Evolutionary conservation across 2,797 vertebrate species (phyloP), one percentile per base, ranked within the genome.

Genomic region (Chloroceryle inda): DNA sequence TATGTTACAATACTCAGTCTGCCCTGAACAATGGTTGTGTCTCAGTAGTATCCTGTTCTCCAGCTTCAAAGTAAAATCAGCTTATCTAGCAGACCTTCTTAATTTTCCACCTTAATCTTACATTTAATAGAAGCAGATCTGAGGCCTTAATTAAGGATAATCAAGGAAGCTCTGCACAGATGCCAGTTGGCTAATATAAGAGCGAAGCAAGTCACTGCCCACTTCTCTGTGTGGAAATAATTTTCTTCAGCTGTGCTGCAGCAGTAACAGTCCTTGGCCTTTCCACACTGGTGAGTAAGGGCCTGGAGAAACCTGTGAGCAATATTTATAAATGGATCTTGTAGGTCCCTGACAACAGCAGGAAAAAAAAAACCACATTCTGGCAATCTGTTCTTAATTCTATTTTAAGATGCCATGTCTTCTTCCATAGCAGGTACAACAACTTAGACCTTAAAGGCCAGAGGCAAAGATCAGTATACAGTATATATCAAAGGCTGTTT

Each of bases 261-360:
- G 50, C 66, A 78, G 40, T 35, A 44, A 44, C 52, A 91, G 75
- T 85, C 81, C 80, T 93, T 95, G 74, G 74, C 88, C 93, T 92
- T 95, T 93, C 88, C 77, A 66, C 74, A 20, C 47, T 67, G 71
- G 61, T 91, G 77, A 94, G 56, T 67, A 89, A 85, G 52, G 80
- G 81, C 84, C 86, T 89, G 67, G 37, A 92, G 88, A 95, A 93
- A 80, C 47, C 31, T 88, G 55, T 55, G 33, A 91, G 81, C 71
- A 86, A 9, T 91, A 76, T 88, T 93, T 95, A 83, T 75, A 91
- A 82, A 82, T 44, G 59, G 50, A 66, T 86, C 76, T 79, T 55
- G 42, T 68, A 77, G 85, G 85, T 76, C 80, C 90, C 73, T 82
- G 74, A 63, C 76, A 95, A 18, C 31, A 89, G 66, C 40, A 72